Evolutionary conservation across 2,113 vertebrate genomes (phyloP).

Genomic region (Formicarius rufipectus): DNA sequence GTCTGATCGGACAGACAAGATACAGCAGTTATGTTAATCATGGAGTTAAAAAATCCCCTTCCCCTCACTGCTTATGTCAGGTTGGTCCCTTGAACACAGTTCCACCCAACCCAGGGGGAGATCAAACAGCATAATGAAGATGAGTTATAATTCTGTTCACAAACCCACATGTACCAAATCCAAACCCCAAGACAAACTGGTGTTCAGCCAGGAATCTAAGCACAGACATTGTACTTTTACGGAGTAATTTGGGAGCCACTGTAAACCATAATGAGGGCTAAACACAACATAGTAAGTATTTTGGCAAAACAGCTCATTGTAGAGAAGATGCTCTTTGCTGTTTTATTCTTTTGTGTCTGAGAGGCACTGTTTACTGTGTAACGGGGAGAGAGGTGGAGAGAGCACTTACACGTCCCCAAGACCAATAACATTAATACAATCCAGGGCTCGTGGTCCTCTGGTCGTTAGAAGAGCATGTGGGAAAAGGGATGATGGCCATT

Average conservation of each 20-base stretch:
- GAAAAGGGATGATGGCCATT: not conserved
- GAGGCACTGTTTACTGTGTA: not conserved
- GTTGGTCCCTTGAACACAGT: fast-evolving
- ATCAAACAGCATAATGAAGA: slow-evolving; percentile 1
- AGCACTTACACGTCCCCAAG: not conserved
- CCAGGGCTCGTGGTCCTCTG: not conserved
- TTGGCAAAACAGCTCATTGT: not conserved
- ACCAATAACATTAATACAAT: not conserved
- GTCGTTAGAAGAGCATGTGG: not conserved
- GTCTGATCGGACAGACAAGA: not conserved
- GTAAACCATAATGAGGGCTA: not conserved
- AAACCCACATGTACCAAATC: not conserved
- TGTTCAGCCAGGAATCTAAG: not conserved
- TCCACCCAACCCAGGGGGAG: not conserved
- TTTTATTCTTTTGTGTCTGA: not conserved
- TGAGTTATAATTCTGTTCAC: slow-evolving; percentile 35
- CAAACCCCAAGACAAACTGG: not conserved
- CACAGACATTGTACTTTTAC: not conserved
- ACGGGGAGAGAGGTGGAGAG: not conserved
- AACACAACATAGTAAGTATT: not conserved
- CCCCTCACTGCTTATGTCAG: not conserved
- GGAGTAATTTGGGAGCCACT: not conserved
- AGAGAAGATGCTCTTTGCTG: not conserved
- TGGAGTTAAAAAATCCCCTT: not conserved
- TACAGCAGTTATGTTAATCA: not conserved